phyloP scores from a whole-genome alignment of 2,888 invertebrate genomes.

The Drosophila cognata region DNA sequence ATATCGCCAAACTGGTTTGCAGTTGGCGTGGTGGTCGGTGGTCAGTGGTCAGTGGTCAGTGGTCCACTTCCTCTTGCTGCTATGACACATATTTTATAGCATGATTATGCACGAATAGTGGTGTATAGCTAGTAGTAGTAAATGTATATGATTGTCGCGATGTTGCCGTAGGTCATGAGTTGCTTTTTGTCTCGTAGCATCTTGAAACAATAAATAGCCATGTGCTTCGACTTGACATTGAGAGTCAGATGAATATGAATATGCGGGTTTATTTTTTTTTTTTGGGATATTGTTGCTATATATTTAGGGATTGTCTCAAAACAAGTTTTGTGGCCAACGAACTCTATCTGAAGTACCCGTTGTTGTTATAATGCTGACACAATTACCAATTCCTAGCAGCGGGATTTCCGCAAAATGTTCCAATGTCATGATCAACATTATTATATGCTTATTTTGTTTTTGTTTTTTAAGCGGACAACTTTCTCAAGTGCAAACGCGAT shows the following conservation, averaged over 20 bases:
- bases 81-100: slow-evolving; percentile 47
- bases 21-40: slow-evolving; percentile 6
- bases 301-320: slow-evolving; percentile 44
- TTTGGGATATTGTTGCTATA: slow-evolving; percentile 29
- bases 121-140: slow-evolving; percentile 10
- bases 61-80: slow-evolving; percentile 50
- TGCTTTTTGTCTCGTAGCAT: slow-evolving; percentile 43
- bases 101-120: slow-evolving; percentile 12
- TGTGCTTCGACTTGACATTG: slow-evolving; percentile 75
- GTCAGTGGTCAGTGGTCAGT: slow-evolving; percentile 47
- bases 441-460: slow-evolving; percentile 25
- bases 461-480: slow-evolving; percentile 86
- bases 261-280: slow-evolving; percentile 45
- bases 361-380: slow-evolving; percentile 35
- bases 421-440: slow-evolving; percentile 64
- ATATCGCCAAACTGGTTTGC: slow-evolving; percentile 47
- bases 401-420: slow-evolving; percentile 58
- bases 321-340: slow-evolving; percentile 66
- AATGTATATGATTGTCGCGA: slow-evolving; percentile 4
- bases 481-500: slow-evolving; percentile 87
- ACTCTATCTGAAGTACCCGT: slow-evolving; percentile 48
- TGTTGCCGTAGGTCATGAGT: slow-evolving; percentile 73
- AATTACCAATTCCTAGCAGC: slow-evolving; percentile 55
- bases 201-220: slow-evolving; percentile 49
- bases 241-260: slow-evolving; percentile 55